Percentiles rank a stretch among this genome's conserved stretches.
Evolutionary conservation across 2,888 invertebrate species (phyloP).

Genomic region (Eilema depressum): DNA sequence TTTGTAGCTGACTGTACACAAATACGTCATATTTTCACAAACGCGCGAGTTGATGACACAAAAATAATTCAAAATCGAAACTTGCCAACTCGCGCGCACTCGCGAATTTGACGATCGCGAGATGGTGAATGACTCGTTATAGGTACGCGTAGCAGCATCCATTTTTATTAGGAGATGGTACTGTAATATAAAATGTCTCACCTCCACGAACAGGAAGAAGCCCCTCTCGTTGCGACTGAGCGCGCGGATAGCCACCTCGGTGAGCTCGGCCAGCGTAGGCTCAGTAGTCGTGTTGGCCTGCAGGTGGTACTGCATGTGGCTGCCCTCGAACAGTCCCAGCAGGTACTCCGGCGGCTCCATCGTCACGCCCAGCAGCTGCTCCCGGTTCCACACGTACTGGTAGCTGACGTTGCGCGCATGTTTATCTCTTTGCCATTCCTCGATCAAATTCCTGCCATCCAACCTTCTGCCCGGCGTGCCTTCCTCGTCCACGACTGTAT

Average conservation of each 20-base stretch:
- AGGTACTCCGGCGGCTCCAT: slow-evolving; percentile 86
- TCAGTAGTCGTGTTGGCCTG: slow-evolving; percentile 76
- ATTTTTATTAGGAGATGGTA: no score
- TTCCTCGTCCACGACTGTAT: slow-evolving; percentile 82
- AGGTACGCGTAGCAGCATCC: no score
- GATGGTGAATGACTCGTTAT: no score
- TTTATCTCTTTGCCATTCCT: slow-evolving; percentile 88
- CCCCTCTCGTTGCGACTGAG: slow-evolving; percentile 89
- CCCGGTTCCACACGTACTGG: slow-evolving; percentile 87
- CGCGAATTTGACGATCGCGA: no score
- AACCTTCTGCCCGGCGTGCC: slow-evolving; percentile 74
- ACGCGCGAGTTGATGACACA: no score
- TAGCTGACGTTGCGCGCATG: slow-evolving; percentile 65
- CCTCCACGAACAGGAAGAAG: slow-evolving; percentile 90
- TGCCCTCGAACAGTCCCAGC: slow-evolving; percentile 88
- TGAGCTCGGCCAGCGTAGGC: slow-evolving; percentile 81
- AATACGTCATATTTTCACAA: no score
- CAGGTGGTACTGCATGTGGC: slow-evolving; percentile 90
- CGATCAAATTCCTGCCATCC: slow-evolving; percentile 89
- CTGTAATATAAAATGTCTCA: neutral
- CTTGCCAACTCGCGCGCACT: no score
- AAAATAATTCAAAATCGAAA: no score
- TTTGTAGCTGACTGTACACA: no score
- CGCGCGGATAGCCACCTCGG: slow-evolving; percentile 89
- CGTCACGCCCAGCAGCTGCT: slow-evolving; percentile 78